Evolutionary conservation across 2,888 invertebrate genomes (phyloP).

Genomic region (Pemphredon lugubris): DNA sequence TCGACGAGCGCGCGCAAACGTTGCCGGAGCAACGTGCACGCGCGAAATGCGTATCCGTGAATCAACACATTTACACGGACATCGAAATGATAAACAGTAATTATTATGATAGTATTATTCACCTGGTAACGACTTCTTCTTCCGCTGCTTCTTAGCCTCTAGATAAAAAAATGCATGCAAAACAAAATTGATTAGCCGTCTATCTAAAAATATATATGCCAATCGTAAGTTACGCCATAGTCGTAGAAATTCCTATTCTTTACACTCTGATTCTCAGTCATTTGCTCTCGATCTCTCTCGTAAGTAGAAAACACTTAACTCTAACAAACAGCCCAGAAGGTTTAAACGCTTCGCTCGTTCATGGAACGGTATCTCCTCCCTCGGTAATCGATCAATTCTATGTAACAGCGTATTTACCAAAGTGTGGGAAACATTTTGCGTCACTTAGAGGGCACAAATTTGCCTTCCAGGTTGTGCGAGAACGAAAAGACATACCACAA

Average conservation of each 20-base stretch:
- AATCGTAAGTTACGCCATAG: slow-evolving; percentile 51
- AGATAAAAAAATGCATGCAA: slow-evolving; percentile 80
- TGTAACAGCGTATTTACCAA: not conserved
- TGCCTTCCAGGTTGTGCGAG: slow-evolving; percentile 51
- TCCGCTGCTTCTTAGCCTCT: slow-evolving; percentile 98
- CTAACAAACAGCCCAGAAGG: slow-evolving; percentile 53
- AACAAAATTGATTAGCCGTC: slow-evolving; percentile 79
- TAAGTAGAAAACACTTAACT: slow-evolving; percentile 17
- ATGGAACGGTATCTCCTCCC: not conserved
- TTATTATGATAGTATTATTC: slow-evolving; percentile 81
- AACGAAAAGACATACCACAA: slow-evolving; percentile 42
- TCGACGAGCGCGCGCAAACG: not conserved
- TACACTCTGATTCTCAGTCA: not conserved
- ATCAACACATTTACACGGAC: slow-evolving; percentile 28
- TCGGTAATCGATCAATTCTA: not conserved
- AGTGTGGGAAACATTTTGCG: slow-evolving; percentile 11
- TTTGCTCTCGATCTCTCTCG: not conserved
- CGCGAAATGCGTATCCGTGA: too few relatives aligned
- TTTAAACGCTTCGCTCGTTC: slow-evolving; percentile 7
- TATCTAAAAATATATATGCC: slow-evolving; percentile 68
- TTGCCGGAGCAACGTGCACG: not conserved
- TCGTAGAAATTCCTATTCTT: slow-evolving; percentile 29
- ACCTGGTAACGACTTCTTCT: slow-evolving; percentile 96
- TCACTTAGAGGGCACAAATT: slow-evolving; percentile 11
- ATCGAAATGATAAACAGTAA: slow-evolving; percentile 49